Conservation (phyloP, 2,113 vertebrate genomes). For the Cyanistes caeruleus region DNA sequence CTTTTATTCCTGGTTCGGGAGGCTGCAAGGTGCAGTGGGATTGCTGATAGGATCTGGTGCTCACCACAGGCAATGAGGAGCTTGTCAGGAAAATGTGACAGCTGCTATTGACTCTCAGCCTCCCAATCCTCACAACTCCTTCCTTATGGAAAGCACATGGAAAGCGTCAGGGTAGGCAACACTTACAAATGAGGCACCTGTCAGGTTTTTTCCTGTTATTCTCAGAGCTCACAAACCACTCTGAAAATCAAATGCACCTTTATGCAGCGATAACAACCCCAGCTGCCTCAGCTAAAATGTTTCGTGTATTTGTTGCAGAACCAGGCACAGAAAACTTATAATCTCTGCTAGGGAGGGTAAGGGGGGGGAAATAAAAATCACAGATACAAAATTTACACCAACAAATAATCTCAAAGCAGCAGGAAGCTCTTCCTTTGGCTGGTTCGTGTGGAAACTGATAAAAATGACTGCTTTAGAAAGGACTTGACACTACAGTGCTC, state of each 20-base stretch:
- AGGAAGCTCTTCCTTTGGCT: not conserved
- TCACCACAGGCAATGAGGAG: not conserved
- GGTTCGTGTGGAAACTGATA: not conserved
- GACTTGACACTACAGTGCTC: not conserved
- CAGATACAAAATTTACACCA: not conserved
- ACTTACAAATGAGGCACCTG: constrained; percentile 50
- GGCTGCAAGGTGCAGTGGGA: not conserved
- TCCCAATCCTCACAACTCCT: not conserved
- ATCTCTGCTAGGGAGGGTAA: not conserved
- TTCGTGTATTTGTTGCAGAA: not conserved
- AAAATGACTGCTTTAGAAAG: not conserved
- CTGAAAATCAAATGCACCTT: constrained; percentile 15
- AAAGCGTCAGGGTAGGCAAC: not conserved
- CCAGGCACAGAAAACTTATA: not conserved
- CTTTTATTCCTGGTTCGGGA: not conserved
- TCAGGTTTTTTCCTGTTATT: not conserved
- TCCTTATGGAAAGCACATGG: constrained; percentile 33
- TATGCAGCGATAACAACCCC: not conserved
- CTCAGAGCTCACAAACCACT: not conserved
- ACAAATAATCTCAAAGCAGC: not conserved
- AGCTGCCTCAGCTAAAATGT: not conserved
- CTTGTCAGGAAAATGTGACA: not conserved
- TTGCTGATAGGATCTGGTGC: not conserved
- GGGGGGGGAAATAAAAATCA: not conserved
- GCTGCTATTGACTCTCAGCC: constrained; percentile 35